Evolutionary conservation across 2,888 invertebrate genomes (phyloP), one percentile per base, ranked within the genome.

Genomic region (Ormyrus thymus): DNA sequence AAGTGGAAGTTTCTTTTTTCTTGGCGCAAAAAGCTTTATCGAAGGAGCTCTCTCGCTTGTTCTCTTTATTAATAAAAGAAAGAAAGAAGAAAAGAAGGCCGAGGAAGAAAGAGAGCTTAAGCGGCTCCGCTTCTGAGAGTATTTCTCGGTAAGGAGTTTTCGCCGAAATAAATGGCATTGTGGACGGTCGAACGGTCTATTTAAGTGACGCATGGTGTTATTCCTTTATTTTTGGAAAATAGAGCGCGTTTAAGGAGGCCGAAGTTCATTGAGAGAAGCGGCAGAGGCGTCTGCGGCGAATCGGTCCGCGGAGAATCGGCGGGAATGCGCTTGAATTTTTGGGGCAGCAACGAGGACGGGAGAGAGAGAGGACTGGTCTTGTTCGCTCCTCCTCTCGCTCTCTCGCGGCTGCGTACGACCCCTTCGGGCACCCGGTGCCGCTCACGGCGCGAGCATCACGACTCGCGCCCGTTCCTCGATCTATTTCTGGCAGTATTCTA

Each of bases 401-500:
- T 46, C 7, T 10, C n/a, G 48, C 45, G 11, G 7, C 55, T 13
- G 43, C 6, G 68, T 55, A 15, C 56, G 56, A 56, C 3, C 73
- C 56, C 45, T 46, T 64, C 46, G 13, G 29, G 50, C 45, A 8
- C 15, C 4, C 51, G 6, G 55, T 53, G 6, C 53, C 15, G 50
- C 13, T 7, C 11, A 53, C n/a, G 51, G 15, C 13, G n/a, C 53
- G 29, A 29, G 29, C 29, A 29, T 29, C 29, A 10, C 55, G 1
- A n/a, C 10, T 53, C 7, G 29, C 71, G 11, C 15, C 71, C 62
- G 6, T 61, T 9, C 48, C 61, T 6, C 46, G 70, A 68, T 66
- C 78, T 78, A 78, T 78, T 78, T 78, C 78, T 68, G 73, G 68
- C 69, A 69, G 73, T 74, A 65, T 70, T 77, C 80, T 77, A 76